Percentiles rank a stretch among this genome's conserved stretches.
phyloP scores from a whole-genome alignment of 2,888 invertebrate genomes.

The Zygaena filipendulae region DNA sequence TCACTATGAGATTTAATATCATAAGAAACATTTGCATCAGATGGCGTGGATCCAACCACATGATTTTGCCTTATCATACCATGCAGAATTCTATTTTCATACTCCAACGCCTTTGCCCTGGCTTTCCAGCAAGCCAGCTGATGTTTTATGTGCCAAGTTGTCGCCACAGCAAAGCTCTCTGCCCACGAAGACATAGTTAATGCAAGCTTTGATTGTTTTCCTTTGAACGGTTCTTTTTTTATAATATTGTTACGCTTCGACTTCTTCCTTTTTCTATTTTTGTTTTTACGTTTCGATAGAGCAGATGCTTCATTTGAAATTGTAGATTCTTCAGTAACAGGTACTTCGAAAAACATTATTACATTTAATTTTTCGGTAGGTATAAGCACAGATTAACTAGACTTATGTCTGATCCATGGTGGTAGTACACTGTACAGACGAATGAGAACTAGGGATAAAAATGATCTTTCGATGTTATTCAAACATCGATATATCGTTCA shows the following conservation, averaged over 20 bases:
- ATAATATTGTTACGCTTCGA: slow-evolving; percentile 18
- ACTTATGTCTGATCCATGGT: too few species aligned
- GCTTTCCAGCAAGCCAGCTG: slow-evolving; percentile 73
- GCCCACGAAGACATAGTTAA: slow-evolving; percentile 49
- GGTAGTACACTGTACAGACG: too few species aligned
- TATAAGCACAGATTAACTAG: too few species aligned
- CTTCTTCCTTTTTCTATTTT: slow-evolving; percentile 25
- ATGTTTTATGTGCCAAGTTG: slow-evolving; percentile 64
- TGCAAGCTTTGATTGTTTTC: slow-evolving; percentile 20
- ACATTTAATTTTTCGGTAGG: too few species aligned
- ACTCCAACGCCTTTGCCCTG: slow-evolving; percentile 62
- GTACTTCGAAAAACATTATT: too few species aligned
- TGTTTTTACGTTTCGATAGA: not conserved
- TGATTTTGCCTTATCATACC: slow-evolving; percentile 50
- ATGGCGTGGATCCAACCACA: slow-evolving; percentile 8
- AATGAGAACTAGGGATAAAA: too few species aligned
- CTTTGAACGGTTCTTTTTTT: slow-evolving; percentile 19
- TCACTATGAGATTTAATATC: slow-evolving; percentile 10
- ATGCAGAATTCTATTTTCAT: slow-evolving; percentile 67
- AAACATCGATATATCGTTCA: too few species aligned
- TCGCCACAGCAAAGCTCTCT: slow-evolving; percentile 40
- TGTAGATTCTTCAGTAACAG: too few species aligned
- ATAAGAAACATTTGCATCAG: slow-evolving; percentile 3
- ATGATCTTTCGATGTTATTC: too few species aligned
- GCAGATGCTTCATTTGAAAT: slow-evolving; percentile 1